phyloP scores from a whole-genome alignment of 2,797 vertebrate genomes.

The Chromis chromis region DNA sequence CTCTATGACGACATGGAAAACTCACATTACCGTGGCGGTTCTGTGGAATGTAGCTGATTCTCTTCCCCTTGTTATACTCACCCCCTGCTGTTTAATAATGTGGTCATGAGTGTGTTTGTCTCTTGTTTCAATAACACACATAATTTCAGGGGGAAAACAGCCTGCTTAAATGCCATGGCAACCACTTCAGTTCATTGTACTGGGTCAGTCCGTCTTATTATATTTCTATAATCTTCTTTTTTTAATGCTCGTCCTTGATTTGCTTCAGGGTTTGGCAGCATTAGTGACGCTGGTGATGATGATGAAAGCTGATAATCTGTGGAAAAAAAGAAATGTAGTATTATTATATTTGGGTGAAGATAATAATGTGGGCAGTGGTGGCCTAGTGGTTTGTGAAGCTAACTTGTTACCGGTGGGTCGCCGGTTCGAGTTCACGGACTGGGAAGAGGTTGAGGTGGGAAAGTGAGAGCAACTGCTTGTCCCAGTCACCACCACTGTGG shows the following conservation, averaged over 20 bases:
- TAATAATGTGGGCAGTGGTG: no score
- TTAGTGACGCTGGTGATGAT: neutral
- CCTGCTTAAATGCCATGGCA: conserved; percentile 30
- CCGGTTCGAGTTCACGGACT: no score
- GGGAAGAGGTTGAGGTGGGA: no score
- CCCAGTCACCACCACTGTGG: no score
- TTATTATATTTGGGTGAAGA: no score
- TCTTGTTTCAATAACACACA: conserved; percentile 20
- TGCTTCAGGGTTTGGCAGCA: neutral
- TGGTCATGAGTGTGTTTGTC: conserved; percentile 37
- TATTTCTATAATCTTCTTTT: neutral
- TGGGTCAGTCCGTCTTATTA: neutral
- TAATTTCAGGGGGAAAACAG: conserved; percentile 32
- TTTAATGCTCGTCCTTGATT: neutral
- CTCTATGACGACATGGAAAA: conserved; percentile 72
- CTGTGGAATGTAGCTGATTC: conserved; percentile 69
- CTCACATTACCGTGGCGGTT: conserved; percentile 54
- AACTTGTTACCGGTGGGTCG: no score
- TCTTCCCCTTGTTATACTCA: conserved; percentile 60
- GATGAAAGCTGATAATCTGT: neutral
- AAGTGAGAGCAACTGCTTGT: no score
- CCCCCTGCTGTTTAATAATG: conserved; percentile 68
- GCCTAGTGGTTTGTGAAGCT: no score
- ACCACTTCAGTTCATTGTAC: conserved; percentile 27
- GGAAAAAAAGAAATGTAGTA: neutral